These are phyloP conservation scores for Phylloscopus trochilus DNA, from an alignment of 2,113 vertebrate species.

Conservation along the genomic window DNA sequence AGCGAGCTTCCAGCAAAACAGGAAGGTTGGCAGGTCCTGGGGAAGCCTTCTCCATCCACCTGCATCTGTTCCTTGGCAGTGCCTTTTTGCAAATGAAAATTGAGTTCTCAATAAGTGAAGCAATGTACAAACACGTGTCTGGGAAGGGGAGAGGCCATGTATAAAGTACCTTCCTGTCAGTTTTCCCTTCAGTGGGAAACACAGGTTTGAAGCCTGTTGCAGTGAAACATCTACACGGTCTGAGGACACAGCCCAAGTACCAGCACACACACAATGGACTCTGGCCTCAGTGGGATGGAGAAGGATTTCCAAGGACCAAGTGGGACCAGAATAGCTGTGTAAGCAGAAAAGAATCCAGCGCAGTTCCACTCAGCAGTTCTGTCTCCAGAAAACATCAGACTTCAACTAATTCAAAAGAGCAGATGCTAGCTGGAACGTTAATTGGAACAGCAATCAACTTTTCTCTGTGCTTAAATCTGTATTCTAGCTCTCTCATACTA, in stretches of 20 bases:
- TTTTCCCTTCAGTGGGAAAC: neutral
- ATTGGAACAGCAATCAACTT: neutral
- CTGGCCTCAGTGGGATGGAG: neutral
- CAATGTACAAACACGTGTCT: neutral
- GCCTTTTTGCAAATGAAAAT: neutral
- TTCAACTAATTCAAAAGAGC: conserved; percentile 33
- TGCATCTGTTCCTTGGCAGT: neutral
- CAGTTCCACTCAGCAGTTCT: neutral
- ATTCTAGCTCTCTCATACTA: neutral
- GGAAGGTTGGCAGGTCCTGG: neutral
- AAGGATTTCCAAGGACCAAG: neutral
- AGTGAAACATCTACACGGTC: neutral
- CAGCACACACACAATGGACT: neutral
- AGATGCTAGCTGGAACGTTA: conserved; percentile 29
- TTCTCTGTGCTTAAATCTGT: neutral
- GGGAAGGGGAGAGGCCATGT: neutral
- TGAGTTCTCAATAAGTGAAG: neutral
- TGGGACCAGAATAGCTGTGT: neutral
- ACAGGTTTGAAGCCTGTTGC: neutral
- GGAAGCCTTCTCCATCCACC: neutral
- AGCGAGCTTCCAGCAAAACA: neutral
- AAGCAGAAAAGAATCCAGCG: neutral
- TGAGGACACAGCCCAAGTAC: neutral
- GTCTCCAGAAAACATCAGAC: neutral
- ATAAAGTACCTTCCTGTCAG: neutral